Evolutionary conservation across 2,113 vertebrate genomes (phyloP).

Genomic region (Corythoichthys haematopterus): DNA sequence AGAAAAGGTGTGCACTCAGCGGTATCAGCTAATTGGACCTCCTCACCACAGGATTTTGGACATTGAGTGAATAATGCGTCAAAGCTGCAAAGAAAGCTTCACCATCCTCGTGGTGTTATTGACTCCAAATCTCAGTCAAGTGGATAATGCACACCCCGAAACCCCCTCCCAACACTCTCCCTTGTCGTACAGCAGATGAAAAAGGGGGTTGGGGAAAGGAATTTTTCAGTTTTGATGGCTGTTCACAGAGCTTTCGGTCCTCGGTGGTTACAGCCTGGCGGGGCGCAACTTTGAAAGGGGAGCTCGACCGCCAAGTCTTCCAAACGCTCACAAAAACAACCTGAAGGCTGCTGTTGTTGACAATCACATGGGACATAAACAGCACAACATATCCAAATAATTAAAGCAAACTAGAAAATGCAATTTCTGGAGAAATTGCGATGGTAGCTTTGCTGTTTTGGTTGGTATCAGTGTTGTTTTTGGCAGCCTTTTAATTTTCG

Average conservation of each 20-base stretch:
- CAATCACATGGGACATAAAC: background rate
- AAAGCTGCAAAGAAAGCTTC: constrained; percentile 36
- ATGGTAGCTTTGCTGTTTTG: too few species aligned
- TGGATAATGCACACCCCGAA: constrained; percentile 49
- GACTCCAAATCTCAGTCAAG: constrained; percentile 58
- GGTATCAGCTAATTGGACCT: constrained; percentile 69
- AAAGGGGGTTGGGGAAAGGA: constrained; percentile 13
- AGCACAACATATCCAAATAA: background rate
- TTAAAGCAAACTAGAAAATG: background rate
- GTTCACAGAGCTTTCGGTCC: constrained; percentile 51
- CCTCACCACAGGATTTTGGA: constrained; percentile 62
- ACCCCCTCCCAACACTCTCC: constrained; percentile 39
- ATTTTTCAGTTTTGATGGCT: constrained; percentile 58
- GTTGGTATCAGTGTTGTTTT: too few species aligned
- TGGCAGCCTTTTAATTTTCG: too few species aligned
- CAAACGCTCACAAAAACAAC: constrained; percentile 6
- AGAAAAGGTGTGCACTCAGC: constrained; percentile 65
- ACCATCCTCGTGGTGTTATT: constrained; percentile 40
- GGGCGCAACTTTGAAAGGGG: constrained; percentile 24
- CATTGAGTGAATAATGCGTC: constrained; percentile 62
- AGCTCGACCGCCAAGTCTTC: background rate
- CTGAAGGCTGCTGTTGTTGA: background rate
- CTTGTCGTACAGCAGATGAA: constrained; percentile 28
- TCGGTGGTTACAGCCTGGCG: constrained; percentile 32
- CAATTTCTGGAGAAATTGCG: too few species aligned